A percentile compares a stretch with the other conserved stretches of the same genome.
Conservation (phyloP, 2,888 invertebrate species). For the Pegoplata infirma region DNA sequence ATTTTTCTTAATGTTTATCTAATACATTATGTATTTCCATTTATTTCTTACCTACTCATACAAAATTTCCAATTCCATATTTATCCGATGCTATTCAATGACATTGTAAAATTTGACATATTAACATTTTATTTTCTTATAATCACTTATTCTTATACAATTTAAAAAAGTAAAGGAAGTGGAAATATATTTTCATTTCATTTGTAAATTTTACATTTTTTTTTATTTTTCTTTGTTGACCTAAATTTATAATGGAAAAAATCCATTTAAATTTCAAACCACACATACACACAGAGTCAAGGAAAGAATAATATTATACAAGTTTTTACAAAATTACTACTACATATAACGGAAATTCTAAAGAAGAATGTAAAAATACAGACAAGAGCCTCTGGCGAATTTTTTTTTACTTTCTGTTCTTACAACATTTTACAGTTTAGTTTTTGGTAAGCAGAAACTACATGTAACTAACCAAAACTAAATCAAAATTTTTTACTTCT, state of each 20-base stretch:
- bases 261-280: constrained; percentile 64
- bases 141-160: not conserved
- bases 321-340: constrained; percentile 1
- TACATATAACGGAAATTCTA: constrained; percentile 40
- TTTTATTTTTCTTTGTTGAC: constrained; percentile 68
- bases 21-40: constrained; percentile 29
- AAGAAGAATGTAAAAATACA: constrained; percentile 51
- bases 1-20: constrained; percentile 14
- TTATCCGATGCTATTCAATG: constrained; percentile 30
- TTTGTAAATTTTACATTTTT: constrained; percentile 33
- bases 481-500: constrained; percentile 43
- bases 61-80: not conserved
- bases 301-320: not conserved
- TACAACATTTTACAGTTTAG: not conserved
- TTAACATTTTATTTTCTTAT: constrained; percentile 49
- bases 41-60: constrained; percentile 13
- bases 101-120: constrained; percentile 55
- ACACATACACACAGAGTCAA: constrained; percentile 12
- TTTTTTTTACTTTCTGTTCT: not conserved
- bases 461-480: constrained; percentile 40
- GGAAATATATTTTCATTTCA: constrained; percentile 49
- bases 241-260: constrained; percentile 74
- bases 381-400: constrained; percentile 58
- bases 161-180: constrained; percentile 24
- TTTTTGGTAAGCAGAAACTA: constrained; percentile 64